Percentiles rank a stretch among this genome's conserved stretches.
These are phyloP conservation scores for Rutpela maculata DNA, from an alignment of 2,888 invertebrate species.

Conservation along the genomic window DNA sequence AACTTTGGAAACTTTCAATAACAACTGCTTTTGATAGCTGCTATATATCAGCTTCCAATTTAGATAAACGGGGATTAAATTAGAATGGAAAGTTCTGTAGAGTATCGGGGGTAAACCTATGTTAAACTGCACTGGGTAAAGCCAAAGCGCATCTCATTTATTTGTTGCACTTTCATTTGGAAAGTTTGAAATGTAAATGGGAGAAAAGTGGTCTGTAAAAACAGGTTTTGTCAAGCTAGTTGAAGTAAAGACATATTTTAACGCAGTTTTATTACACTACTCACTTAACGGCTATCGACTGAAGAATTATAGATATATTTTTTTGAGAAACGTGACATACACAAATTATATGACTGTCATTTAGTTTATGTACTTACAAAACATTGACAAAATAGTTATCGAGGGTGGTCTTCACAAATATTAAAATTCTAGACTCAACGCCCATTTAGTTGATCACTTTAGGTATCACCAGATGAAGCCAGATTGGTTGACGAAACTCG, in stretches of 20 bases:
- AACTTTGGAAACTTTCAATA: conserved; percentile 41
- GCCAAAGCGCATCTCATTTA: conserved; percentile 12
- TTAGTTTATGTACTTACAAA: too few species aligned
- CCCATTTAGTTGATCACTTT: too few species aligned
- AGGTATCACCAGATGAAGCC: too few species aligned
- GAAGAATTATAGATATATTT: too few species aligned
- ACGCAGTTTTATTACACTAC: not conserved
- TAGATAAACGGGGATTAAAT: conserved; percentile 42
- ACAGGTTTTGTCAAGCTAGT: not conserved
- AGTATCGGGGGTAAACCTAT: conserved; percentile 10
- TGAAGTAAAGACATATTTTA: not conserved
- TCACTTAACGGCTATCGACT: too few species aligned
- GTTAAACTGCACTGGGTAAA: conserved; percentile 25
- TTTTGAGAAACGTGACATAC: too few species aligned
- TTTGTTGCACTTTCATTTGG: conserved; percentile 31
- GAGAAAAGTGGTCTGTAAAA: not conserved
- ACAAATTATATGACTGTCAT: too few species aligned
- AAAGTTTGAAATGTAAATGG: conserved; percentile 30
- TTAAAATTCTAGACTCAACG: too few species aligned
- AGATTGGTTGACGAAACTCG: too few species aligned
- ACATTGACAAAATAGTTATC: too few species aligned
- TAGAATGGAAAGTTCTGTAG: conserved; percentile 40
- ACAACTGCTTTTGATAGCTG: conserved; percentile 41
- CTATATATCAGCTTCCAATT: conserved; percentile 42
- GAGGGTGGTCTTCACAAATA: too few species aligned